Base-by-base conservation (phyloP, 1,140 invertebrate species). In the Eurosta solidaginis region DNA sequence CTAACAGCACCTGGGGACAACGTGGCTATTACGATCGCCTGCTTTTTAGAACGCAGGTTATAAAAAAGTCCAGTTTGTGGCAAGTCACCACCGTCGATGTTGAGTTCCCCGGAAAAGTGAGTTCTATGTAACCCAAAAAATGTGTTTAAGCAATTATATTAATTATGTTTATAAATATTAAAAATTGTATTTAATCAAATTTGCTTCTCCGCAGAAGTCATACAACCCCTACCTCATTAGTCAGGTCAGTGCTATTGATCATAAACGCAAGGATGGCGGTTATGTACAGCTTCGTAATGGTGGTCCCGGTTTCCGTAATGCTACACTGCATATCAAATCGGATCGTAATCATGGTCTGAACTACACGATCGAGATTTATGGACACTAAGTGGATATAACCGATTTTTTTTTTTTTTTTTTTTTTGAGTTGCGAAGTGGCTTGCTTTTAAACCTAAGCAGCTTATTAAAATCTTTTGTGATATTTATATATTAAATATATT, bases 311-410 rank as follows among this genome's bases (percentile, higher is more conserved):
- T 79, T 47, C 20, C 81, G 50, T 29, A 85, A 88, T 29, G 87
- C 88, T 3, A 89, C 85, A 0, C n/a, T 90, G 0, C 83, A 81
- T 33, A 88, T 90, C 79, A 89, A 89, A 79, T 90, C 89, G 17
- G 84, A 89, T 50, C 84, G 88, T 54, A 80, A 59, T 78, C 78
- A 77, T 7, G 84, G 83, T 29, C 14, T 87, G 4, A 81, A 87
- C 81, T 84, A 82, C 25, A 87, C 84, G 29, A 75, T 87, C 12
- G 82, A 86, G 77, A 80, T 86, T 78, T 87, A 79, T 76, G 84
- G 83, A 40, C 44, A 47, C 9, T 74, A 74, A 74, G 25, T 20
- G 27, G 22, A 25, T 3, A 40, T 4, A 45, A 45, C n/a, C n/a
- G n/a, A n/a, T n/a, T n/a, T n/a, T n/a, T n/a, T n/a, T n/a, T n/a